Percentiles rank a stretch among this genome's conserved stretches.
Conservation (phyloP, 2,113 vertebrate genomes). For the Otolemur garnettii region DNA sequence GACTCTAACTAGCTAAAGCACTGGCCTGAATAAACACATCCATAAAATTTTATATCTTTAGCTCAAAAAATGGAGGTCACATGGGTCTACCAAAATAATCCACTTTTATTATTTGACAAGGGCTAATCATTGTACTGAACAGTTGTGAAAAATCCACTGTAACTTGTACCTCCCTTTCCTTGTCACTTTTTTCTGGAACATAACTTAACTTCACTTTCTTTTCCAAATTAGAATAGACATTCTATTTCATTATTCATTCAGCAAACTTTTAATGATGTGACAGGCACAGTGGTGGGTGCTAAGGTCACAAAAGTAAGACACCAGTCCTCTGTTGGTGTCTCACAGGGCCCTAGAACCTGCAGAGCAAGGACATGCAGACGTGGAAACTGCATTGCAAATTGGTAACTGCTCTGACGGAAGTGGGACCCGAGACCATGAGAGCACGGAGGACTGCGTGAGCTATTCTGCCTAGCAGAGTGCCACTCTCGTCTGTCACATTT, state of each 20-base stretch:
- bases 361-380: neutral
- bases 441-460: neutral
- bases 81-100: neutral
- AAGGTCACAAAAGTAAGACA: slow-evolving; percentile 15
- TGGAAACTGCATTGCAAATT: neutral
- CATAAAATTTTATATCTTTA: slow-evolving; percentile 15
- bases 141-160: neutral
- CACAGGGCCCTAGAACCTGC: neutral
- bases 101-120: neutral
- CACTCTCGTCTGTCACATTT: neutral
- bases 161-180: neutral
- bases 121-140: neutral
- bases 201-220: slow-evolving; percentile 22
- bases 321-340: neutral
- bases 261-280: neutral
- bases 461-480: neutral
- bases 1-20: neutral
- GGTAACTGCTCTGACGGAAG: neutral
- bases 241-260: slow-evolving; percentile 28
- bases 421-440: neutral
- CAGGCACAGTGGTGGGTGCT: neutral
- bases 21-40: neutral
- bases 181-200: neutral
- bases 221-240: slow-evolving; percentile 8
- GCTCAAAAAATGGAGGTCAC: neutral